A percentile compares a stretch with the other conserved stretches of the same genome.
phyloP scores from a whole-genome alignment of 2,113 vertebrate genomes.

The Calyptommatus sinebrachiatus region DNA sequence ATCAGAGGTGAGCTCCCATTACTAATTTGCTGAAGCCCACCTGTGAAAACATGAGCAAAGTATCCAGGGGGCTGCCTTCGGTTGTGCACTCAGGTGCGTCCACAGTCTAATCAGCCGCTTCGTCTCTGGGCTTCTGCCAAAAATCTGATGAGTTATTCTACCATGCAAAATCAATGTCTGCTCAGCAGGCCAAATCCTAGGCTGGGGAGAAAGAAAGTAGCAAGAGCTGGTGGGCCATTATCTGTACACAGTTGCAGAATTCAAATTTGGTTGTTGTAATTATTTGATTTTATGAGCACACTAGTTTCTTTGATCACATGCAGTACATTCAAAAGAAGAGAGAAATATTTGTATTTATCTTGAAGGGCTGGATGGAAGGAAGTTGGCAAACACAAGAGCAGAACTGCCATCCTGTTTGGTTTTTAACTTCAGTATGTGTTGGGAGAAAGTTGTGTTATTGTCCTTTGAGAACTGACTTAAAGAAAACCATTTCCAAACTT shows the following conservation, averaged over 20 bases:
- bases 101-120: conserved; percentile 40
- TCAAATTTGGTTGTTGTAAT: not conserved
- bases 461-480: not conserved
- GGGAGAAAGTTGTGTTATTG: not conserved
- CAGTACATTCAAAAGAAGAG: conserved; percentile 4
- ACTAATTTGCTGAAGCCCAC: conserved; percentile 56
- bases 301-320: not conserved
- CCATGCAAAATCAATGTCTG: conserved; percentile 6
- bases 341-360: not conserved
- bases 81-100: conserved; percentile 47
- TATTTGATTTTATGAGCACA: conserved; percentile 21
- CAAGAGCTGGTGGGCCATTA: not conserved
- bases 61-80: conserved; percentile 23
- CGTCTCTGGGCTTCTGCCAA: conserved; percentile 16
- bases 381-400: not conserved
- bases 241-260: conserved; percentile 9
- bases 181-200: conserved; percentile 19
- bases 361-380: not conserved
- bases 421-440: not conserved
- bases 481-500: conserved; percentile 1
- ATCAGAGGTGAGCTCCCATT: conserved; percentile 50
- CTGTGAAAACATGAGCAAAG: conserved; percentile 55
- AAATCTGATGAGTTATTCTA: conserved; percentile 31
- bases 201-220: not conserved
- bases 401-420: not conserved